A percentile compares a stretch with the other conserved stretches of the same genome.
These are phyloP conservation scores for Nesidiocoris tenuis DNA, from an alignment of 2,888 invertebrate species.

Conservation along the genomic window DNA sequence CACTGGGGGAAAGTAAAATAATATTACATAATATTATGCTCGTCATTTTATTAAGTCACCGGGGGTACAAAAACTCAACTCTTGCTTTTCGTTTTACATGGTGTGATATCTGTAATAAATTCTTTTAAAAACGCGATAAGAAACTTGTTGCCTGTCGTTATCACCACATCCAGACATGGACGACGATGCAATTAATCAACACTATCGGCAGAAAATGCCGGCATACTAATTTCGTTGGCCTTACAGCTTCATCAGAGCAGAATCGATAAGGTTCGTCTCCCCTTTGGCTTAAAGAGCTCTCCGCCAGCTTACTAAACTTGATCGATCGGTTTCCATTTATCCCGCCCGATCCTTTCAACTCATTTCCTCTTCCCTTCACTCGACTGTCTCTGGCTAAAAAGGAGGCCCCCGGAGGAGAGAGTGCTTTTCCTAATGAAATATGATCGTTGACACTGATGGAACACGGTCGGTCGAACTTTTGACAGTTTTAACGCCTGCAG, in stretches of 20 bases:
- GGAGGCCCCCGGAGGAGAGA: neutral
- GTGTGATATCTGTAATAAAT: too few species aligned
- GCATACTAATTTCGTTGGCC: too few species aligned
- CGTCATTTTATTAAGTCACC: too few species aligned
- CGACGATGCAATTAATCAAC: too few species aligned
- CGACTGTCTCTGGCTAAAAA: neutral
- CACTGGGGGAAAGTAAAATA: too few species aligned
- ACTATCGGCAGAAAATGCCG: too few species aligned
- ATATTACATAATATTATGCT: too few species aligned
- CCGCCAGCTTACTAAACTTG: neutral
- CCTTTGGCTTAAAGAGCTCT: neutral
- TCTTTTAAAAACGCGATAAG: too few species aligned
- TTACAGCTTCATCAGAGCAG: neutral
- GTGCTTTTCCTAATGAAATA: neutral
- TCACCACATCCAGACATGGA: too few species aligned
- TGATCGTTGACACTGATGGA: neutral
- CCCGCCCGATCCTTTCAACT: neutral
- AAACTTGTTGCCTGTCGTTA: too few species aligned
- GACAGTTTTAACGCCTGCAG: neutral
- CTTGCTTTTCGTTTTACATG: too few species aligned
- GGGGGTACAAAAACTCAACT: too few species aligned
- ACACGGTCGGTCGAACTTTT: neutral
- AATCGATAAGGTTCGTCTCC: neutral
- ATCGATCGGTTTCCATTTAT: neutral
- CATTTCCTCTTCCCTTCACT: neutral